Evolutionary conservation across 2,797 vertebrate species (phyloP).

Genomic region (Dallia pectoralis): DNA sequence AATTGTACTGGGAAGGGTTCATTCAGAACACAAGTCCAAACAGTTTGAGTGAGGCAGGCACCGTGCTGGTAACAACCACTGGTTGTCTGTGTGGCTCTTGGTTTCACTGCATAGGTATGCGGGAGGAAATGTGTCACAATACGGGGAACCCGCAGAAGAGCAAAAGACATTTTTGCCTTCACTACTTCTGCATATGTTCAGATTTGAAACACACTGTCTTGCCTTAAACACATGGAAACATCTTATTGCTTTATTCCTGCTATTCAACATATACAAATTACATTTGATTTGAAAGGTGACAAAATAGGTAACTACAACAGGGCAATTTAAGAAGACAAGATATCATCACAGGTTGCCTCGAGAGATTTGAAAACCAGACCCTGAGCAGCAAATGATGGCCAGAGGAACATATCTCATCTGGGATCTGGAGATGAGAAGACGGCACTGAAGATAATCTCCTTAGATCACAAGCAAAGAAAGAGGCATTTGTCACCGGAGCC

Average conservation of each 20-base stretch:
- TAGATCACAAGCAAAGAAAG: constrained; percentile 19
- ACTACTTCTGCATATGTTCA: not conserved
- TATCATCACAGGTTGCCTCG: constrained; percentile 52
- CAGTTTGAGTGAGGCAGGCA: too few relatives aligned
- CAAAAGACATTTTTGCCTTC: too few relatives aligned
- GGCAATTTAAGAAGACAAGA: not conserved
- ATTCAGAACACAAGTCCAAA: not conserved
- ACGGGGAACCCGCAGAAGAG: constrained; percentile 7
- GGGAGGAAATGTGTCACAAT: constrained; percentile 25
- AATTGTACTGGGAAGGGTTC: not conserved
- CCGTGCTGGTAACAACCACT: constrained; percentile 27
- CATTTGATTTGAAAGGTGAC: not conserved
- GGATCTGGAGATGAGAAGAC: constrained; percentile 51
- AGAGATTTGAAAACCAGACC: constrained; percentile 51
- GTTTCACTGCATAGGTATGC: constrained; percentile 16
- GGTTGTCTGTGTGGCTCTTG: constrained; percentile 26
- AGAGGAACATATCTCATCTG: constrained; percentile 21
- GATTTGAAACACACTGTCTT: not conserved
- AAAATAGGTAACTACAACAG: constrained; percentile 18
- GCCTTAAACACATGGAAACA: not conserved
- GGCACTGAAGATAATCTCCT: constrained; percentile 64
- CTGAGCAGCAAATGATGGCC: constrained; percentile 54
- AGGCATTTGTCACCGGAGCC: not conserved
- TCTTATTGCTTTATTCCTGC: not conserved
- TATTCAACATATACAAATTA: not conserved